Percentiles rank a stretch among this genome's conserved stretches.
phyloP scores from a whole-genome alignment of 2,113 vertebrate genomes.

The Parotia lawesii region DNA sequence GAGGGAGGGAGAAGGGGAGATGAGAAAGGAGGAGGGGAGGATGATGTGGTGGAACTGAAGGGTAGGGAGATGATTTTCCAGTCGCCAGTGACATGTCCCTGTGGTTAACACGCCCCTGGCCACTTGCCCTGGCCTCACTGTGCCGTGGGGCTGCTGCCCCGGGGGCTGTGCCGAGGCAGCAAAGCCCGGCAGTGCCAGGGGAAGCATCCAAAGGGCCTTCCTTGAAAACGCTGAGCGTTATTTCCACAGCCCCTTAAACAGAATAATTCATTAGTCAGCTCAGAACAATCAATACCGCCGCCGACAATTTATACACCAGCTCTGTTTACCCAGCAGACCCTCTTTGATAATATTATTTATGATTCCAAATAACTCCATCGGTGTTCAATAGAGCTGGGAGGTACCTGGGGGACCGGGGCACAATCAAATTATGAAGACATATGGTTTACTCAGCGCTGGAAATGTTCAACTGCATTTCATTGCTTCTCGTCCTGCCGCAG shows the following conservation, averaged over 20 bases:
- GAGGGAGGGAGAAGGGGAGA: neutral
- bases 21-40: neutral
- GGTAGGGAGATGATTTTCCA: neutral
- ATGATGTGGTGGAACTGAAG: neutral
- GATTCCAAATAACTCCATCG: constrained; percentile 76
- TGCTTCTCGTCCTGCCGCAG: neutral
- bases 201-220: constrained; percentile 21
- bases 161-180: neutral
- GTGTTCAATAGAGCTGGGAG: constrained; percentile 72
- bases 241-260: constrained; percentile 69
- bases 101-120: neutral
- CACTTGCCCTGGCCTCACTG: neutral
- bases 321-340: constrained; percentile 75
- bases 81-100: neutral
- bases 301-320: constrained; percentile 67
- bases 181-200: neutral
- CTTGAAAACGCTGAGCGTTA: neutral
- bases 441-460: constrained; percentile 61
- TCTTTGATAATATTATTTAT: constrained; percentile 81
- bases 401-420: constrained; percentile 64
- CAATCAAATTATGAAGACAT: constrained; percentile 76
- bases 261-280: constrained; percentile 78
- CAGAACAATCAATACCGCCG: constrained; percentile 70
- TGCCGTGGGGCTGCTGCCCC: accelerated
- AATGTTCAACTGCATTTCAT: constrained; percentile 44